Evolutionary conservation across 2,113 vertebrate genomes (phyloP).

Genomic region (Chaetodon trifascialis): DNA sequence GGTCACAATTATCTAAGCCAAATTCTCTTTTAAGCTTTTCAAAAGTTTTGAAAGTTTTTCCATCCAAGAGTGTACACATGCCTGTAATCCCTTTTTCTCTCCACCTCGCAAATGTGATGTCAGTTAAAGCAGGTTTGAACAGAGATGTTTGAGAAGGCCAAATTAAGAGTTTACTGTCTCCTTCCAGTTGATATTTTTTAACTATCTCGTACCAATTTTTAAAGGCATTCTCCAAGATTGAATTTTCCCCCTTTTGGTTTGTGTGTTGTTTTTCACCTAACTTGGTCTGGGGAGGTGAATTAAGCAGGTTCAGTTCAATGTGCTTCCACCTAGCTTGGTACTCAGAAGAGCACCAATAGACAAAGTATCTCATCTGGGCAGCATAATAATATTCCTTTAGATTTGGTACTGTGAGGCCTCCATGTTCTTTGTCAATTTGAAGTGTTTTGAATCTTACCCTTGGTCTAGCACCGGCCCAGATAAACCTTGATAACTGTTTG

Average conservation of each 20-base stretch:
- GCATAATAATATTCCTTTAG: neutral
- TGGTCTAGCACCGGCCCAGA: neutral
- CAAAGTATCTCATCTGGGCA: neutral
- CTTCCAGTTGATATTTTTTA: neutral
- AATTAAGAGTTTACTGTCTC: neutral
- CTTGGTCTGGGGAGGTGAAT: too few relatives aligned
- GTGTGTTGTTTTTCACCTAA: neutral
- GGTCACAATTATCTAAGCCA: too few relatives aligned
- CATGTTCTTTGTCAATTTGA: neutral
- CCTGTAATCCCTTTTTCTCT: too few relatives aligned
- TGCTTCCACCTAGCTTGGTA: neutral
- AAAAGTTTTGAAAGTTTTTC: too few relatives aligned
- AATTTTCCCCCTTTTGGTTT: neutral
- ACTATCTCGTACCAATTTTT: neutral
- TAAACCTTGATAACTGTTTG: neutral
- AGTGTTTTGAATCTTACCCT: neutral
- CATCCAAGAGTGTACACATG: too few relatives aligned
- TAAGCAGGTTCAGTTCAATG: neutral
- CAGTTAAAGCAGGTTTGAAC: too few relatives aligned
- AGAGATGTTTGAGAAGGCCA: too few relatives aligned
- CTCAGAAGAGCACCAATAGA: neutral
- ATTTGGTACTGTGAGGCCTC: neutral
- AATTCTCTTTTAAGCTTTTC: too few relatives aligned
- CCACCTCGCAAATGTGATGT: too few relatives aligned
- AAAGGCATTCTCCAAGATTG: neutral